These are phyloP conservation scores for Brachypalpus laphriformis DNA, from an alignment of 2,888 invertebrate genomes.

Conservation along the genomic window DNA sequence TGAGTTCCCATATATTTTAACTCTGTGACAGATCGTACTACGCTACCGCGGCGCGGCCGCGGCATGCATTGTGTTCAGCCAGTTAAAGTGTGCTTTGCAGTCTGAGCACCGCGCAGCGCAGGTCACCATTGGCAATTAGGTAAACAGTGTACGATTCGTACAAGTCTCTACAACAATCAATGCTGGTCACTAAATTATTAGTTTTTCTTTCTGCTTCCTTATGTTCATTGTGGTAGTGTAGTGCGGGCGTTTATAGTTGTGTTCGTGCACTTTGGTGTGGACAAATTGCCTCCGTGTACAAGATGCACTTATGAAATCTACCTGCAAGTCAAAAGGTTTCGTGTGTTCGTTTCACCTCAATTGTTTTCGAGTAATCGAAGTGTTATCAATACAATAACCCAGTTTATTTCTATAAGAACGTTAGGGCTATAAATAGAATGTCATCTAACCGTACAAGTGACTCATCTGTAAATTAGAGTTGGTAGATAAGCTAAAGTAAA, in stretches of 20 bases:
- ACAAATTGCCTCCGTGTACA: conserved; percentile 16
- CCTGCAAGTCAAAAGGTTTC: conserved; percentile 46
- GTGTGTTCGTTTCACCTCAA: conserved; percentile 22
- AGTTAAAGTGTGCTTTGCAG: conserved; percentile 50
- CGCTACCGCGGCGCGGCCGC: too few species aligned
- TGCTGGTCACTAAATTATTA: conserved; percentile 33
- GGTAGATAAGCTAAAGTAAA: not conserved
- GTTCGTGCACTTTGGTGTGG: conserved; percentile 35
- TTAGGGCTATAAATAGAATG: conserved; percentile 43
- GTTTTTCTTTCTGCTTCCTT: conserved; percentile 16
- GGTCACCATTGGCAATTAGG: conserved; percentile 46
- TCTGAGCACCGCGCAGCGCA: conserved; percentile 38
- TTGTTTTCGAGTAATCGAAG: conserved; percentile 34
- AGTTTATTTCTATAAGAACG: conserved; percentile 47
- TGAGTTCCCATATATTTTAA: too few species aligned
- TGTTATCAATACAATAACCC: conserved; percentile 58
- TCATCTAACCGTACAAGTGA: conserved; percentile 5
- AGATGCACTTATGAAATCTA: conserved; percentile 58
- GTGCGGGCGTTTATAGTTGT: conserved; percentile 37
- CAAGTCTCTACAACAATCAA: conserved; percentile 13
- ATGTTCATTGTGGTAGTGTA: conserved; percentile 11
- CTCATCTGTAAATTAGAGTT: conserved; percentile 11
- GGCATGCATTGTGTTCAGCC: too few species aligned
- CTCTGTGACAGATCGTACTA: too few species aligned
- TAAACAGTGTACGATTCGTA: conserved; percentile 34